Conservation (phyloP, 1,140 invertebrate genomes). For the Cyclina sinensis region DNA sequence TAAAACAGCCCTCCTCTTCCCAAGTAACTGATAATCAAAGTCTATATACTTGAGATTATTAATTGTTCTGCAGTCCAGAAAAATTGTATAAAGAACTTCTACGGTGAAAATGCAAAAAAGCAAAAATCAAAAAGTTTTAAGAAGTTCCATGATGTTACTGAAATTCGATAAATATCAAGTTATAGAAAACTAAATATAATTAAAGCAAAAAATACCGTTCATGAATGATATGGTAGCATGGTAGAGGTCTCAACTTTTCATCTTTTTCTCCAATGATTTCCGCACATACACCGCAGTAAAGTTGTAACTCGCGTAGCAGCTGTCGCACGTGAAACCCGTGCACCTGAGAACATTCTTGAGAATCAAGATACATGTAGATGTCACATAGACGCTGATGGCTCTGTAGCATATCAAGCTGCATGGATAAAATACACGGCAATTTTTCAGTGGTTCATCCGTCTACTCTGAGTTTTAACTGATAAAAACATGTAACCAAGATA, state of each 20-base stretch:
- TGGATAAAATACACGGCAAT: not conserved
- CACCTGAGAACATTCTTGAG: constrained; percentile 59
- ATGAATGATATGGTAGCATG: constrained; percentile 80
- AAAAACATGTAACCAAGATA: too few relatives aligned
- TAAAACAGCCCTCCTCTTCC: too few relatives aligned
- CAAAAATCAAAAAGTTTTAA: not conserved
- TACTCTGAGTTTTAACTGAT: too few relatives aligned
- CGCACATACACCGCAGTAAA: constrained; percentile 78
- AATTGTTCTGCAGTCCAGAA: too few relatives aligned
- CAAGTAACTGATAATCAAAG: too few relatives aligned
- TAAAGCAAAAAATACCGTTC: constrained; percentile 72
- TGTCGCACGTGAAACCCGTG: constrained; percentile 72
- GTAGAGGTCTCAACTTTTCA: constrained; percentile 74
- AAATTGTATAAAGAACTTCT: too few relatives aligned
- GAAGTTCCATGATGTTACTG: not conserved
- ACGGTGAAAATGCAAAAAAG: too few relatives aligned
- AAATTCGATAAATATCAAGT: too few relatives aligned
- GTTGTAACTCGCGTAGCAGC: constrained; percentile 77
- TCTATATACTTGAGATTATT: too few relatives aligned
- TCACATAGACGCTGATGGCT: constrained; percentile 72
- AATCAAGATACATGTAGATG: constrained; percentile 67
- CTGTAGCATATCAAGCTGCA: constrained; percentile 74
- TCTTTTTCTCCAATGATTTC: constrained; percentile 75
- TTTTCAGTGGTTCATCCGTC: too few relatives aligned
- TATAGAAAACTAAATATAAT: too few relatives aligned